These are phyloP conservation scores for Distichodus sexfasciatus DNA, from an alignment of 2,797 vertebrate species.

Conservation along the genomic window DNA sequence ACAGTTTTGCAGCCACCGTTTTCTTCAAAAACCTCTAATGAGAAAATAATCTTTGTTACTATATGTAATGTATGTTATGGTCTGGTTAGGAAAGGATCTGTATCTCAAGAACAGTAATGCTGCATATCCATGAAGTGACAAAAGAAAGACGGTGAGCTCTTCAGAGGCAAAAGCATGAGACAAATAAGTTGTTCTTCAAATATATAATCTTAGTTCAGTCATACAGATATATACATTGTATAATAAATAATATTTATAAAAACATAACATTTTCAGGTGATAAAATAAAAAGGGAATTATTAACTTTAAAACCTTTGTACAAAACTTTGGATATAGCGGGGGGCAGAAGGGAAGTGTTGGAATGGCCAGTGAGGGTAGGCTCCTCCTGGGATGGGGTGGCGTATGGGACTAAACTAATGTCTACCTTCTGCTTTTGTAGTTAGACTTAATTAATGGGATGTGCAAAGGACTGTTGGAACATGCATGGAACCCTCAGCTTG, in stretches of 20 bases:
- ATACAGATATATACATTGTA: slow-evolving; percentile 99
- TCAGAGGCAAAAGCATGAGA: slow-evolving; percentile 59
- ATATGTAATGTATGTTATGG: slow-evolving; percentile 9
- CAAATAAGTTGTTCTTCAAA: slow-evolving; percentile 88
- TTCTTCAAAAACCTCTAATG: slow-evolving; percentile 1
- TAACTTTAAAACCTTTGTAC: slow-evolving; percentile 94
- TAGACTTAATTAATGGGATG: slow-evolving; percentile 67
- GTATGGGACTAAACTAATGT: slow-evolving; percentile 49
- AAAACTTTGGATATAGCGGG: slow-evolving; percentile 97
- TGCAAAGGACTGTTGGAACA: slow-evolving; percentile 63
- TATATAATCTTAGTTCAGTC: slow-evolving; percentile 99
- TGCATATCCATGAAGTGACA: not conserved
- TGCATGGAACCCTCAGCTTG: slow-evolving; percentile 58
- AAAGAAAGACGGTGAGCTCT: not conserved
- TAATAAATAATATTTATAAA: slow-evolving; percentile 99
- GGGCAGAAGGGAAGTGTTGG: slow-evolving; percentile 49
- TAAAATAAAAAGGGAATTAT: slow-evolving; percentile 96
- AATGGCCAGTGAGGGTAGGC: slow-evolving; percentile 54
- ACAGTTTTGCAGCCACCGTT: slow-evolving; percentile 9
- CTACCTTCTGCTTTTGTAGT: slow-evolving; percentile 59
- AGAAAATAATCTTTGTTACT: slow-evolving; percentile 17
- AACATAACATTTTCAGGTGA: slow-evolving; percentile 97
- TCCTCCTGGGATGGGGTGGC: slow-evolving; percentile 68
- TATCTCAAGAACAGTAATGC: not conserved
- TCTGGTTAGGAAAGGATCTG: not conserved